Conservation (phyloP, 2,113 vertebrate genomes). For the Phaethornis superciliosus region DNA sequence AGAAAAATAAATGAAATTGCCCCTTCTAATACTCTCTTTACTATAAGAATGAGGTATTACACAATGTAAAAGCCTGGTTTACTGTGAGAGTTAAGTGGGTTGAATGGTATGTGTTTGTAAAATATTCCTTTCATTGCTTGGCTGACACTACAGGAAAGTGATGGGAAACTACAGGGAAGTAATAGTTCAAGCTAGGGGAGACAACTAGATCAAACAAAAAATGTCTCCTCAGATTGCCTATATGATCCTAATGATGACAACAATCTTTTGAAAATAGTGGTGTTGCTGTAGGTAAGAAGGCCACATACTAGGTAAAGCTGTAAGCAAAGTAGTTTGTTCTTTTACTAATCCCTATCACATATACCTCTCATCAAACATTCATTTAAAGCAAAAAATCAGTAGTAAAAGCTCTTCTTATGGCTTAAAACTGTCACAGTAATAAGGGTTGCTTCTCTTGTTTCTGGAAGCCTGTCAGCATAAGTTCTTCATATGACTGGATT, state of each 20-base stretch:
- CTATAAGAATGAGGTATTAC: neutral
- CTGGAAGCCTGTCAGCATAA: neutral
- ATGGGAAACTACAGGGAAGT: neutral
- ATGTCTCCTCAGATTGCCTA: neutral
- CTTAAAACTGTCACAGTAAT: neutral
- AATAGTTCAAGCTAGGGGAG: neutral
- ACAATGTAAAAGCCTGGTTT: slow-evolving; percentile 9
- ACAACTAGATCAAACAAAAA: neutral
- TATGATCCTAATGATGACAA: neutral
- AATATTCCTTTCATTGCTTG: neutral
- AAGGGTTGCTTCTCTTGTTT: neutral
- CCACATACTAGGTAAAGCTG: neutral
- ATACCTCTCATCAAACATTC: neutral
- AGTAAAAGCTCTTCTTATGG: neutral
- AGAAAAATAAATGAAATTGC: slow-evolving; percentile 32
- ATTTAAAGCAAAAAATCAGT: neutral
- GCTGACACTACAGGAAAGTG: neutral
- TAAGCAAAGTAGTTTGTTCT: neutral
- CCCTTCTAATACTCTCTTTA: neutral
- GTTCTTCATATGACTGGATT: neutral
- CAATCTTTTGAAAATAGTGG: neutral
- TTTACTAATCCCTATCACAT: neutral
- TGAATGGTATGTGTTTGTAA: neutral
- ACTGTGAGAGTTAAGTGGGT: neutral
- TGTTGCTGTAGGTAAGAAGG: neutral